Evolutionary conservation across 2,113 vertebrate genomes (phyloP).

Genomic region (Rhabdornis inornatus): DNA sequence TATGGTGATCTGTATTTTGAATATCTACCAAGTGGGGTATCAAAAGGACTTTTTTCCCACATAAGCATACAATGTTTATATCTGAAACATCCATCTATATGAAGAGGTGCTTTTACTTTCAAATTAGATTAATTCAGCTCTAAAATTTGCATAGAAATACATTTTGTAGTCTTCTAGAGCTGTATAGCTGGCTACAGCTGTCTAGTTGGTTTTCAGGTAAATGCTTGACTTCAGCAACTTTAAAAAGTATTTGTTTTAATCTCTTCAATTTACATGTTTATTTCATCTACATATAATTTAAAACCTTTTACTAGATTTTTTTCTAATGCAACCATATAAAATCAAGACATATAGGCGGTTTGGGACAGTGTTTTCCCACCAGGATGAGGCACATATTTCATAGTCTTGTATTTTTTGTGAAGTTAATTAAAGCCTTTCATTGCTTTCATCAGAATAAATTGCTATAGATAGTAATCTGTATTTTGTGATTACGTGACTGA

Average conservation of each 20-base stretch:
- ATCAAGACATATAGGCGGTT: neutral
- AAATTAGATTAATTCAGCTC: neutral
- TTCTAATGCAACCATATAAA: neutral
- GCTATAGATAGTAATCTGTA: neutral
- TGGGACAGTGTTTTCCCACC: neutral
- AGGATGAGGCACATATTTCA: neutral
- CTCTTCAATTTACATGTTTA: neutral
- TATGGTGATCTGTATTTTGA: neutral
- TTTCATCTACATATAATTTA: neutral
- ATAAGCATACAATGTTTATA: neutral
- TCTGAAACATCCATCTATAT: neutral
- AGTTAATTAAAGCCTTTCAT: neutral
- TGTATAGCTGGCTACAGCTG: neutral
- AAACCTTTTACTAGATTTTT: neutral
- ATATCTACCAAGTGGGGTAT: neutral
- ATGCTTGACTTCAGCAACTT: neutral
- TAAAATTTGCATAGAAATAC: neutral
- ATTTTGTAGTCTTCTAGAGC: neutral
- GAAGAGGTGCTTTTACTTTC: neutral
- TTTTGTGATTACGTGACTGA: neutral
- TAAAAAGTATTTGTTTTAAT: neutral
- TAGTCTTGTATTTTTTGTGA: neutral
- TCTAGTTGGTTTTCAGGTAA: neutral
- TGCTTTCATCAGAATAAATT: constrained; percentile 6
- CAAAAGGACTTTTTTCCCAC: neutral